These are phyloP conservation scores for Coluber constrictor DNA, from an alignment of 2,797 vertebrate species.

Conservation along the genomic window DNA sequence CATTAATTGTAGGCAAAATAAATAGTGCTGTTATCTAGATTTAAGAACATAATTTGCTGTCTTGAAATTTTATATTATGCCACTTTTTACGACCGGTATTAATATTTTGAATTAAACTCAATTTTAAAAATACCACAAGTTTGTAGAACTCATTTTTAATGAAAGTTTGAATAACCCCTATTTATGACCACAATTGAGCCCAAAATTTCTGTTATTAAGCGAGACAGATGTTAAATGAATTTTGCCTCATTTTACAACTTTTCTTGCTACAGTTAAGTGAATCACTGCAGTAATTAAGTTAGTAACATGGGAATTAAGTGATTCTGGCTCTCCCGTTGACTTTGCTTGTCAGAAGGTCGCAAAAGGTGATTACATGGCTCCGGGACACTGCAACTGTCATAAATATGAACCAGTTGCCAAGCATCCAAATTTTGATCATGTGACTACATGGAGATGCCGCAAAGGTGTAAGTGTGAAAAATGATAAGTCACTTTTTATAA, in stretches of 20 bases:
- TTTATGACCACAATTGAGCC: neutral
- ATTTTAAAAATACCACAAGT: neutral
- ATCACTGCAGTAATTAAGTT: neutral
- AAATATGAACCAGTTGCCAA: neutral
- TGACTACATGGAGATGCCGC: neutral
- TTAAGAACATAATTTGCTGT: neutral
- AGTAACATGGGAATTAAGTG: neutral
- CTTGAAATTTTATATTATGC: neutral
- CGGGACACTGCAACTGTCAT: neutral
- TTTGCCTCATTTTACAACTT: neutral
- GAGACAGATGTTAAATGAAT: neutral
- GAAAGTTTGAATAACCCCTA: neutral
- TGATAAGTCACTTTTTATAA: neutral
- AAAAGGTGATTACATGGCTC: neutral
- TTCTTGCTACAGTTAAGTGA: neutral
- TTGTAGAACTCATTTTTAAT: neutral
- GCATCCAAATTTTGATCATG: neutral
- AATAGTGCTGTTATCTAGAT: neutral
- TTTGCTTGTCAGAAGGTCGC: neutral
- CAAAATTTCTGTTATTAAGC: neutral
- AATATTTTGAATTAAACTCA: neutral
- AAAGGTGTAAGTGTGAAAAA: neutral
- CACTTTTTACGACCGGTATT: neutral
- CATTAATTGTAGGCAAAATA: neutral
- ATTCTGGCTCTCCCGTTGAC: neutral